Conservation (phyloP, 23 tunicate genomes). For the Ascidia mentula region DNA sequence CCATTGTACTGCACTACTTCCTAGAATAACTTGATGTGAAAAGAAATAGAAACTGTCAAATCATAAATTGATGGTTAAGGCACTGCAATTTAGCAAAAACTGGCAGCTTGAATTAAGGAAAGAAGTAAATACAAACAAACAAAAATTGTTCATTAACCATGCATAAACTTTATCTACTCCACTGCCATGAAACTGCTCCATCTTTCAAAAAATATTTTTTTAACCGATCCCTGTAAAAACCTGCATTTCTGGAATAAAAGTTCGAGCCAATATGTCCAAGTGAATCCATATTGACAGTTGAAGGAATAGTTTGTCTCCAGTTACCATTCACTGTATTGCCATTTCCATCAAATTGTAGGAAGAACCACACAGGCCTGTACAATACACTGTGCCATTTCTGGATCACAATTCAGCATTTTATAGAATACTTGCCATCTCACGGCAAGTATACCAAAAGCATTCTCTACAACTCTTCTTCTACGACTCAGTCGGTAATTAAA, state of each 20-base stretch:
- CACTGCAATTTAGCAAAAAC: too few species aligned
- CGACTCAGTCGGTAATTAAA: slow-evolving; percentile 56
- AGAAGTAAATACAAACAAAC: too few species aligned
- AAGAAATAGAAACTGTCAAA: too few species aligned
- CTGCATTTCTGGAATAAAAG: slow-evolving; percentile 8
- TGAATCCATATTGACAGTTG: neutral
- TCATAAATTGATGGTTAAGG: too few species aligned
- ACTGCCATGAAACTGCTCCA: slow-evolving; percentile 44
- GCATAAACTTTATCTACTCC: too few species aligned
- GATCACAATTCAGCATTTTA: slow-evolving; percentile 14
- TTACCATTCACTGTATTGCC: neutral
- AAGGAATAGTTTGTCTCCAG: slow-evolving; percentile 15
- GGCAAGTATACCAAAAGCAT: slow-evolving; percentile 62
- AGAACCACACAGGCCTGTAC: slow-evolving; percentile 45
- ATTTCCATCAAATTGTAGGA: too few species aligned
- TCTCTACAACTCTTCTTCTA: slow-evolving; percentile 47
- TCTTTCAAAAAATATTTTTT: neutral
- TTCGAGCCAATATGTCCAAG: slow-evolving; percentile 15
- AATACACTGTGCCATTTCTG: slow-evolving; percentile 19
- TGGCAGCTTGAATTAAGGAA: too few species aligned
- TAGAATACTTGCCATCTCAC: slow-evolving; percentile 33
- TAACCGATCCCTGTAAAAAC: slow-evolving; percentile 3
- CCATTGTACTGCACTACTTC: too few species aligned
- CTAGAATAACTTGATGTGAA: too few species aligned
- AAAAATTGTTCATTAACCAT: too few species aligned